A percentile compares a stretch with the other conserved stretches of the same genome.
These are phyloP conservation scores for Xiphydria camelus DNA, from an alignment of 2,888 invertebrate genomes.

Conservation along the genomic window DNA sequence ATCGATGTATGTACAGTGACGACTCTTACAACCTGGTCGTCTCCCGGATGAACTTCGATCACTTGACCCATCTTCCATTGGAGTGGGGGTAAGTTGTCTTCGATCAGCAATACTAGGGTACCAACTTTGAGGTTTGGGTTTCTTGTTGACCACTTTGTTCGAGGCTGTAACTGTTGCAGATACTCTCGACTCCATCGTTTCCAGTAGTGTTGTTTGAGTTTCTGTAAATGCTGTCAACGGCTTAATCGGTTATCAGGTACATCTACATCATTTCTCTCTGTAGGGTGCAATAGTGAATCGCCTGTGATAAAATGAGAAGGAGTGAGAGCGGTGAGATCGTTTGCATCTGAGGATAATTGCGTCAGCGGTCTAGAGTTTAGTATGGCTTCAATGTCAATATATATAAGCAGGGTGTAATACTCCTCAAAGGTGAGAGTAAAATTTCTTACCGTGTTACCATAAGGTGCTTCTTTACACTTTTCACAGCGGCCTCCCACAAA, in stretches of 20 bases:
- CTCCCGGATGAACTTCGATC: constrained; percentile 7
- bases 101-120: constrained; percentile 14
- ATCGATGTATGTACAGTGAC: not conserved
- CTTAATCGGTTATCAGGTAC: constrained; percentile 16
- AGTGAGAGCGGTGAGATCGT: constrained; percentile 11
- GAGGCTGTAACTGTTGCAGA: constrained; percentile 14
- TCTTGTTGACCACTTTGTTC: constrained; percentile 13
- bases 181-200: constrained; percentile 13
- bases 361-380: constrained; percentile 18
- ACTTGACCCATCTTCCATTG: constrained; percentile 15
- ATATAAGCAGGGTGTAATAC: not conserved
- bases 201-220: constrained; percentile 22
- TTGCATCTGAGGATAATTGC: constrained; percentile 14
- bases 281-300: constrained; percentile 9
- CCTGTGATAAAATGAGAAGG: constrained; percentile 20
- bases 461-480: constrained; percentile 3
- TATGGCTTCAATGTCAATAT: constrained; percentile 22
- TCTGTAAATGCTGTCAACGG: constrained; percentile 15
- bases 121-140: constrained; percentile 4
- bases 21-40: constrained; percentile 7
- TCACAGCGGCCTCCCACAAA: not conserved
- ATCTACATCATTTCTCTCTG: constrained; percentile 4
- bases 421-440: constrained; percentile 2
- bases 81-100: constrained; percentile 7
- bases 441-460: not conserved